These are phyloP conservation scores for Onychomys leucogaster DNA, from an alignment of 2,797 vertebrate genomes.

Conservation along the genomic window DNA sequence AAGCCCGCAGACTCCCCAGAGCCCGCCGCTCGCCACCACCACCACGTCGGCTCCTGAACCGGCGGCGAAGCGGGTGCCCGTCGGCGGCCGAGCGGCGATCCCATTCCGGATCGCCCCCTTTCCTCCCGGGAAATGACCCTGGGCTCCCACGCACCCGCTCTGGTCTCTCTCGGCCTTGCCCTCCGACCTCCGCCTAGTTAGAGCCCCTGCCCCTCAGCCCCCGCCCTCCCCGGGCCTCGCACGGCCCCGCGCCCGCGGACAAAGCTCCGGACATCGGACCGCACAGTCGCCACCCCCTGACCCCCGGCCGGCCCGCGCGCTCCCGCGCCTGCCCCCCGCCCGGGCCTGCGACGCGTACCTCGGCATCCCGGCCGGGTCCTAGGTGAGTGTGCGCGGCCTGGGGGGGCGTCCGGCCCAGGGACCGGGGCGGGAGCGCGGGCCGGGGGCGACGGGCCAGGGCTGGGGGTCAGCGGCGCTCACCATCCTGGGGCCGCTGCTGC, in stretches of 20 bases:
- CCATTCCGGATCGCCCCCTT: not conserved
- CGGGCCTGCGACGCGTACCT: slow-evolving; percentile 69
- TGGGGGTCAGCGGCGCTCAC: slow-evolving; percentile 74
- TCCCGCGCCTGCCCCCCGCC: slow-evolving; percentile 33
- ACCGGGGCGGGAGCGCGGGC: slow-evolving; percentile 36
- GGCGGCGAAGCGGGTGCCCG: not conserved
- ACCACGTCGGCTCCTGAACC: not conserved
- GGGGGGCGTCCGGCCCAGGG: slow-evolving; percentile 67
- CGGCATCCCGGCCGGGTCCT: slow-evolving; percentile 83
- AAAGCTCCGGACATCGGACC: slow-evolving; percentile 76
- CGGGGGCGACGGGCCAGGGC: slow-evolving; percentile 62
- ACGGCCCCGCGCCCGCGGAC: slow-evolving; percentile 62
- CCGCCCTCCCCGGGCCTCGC: slow-evolving; percentile 54
- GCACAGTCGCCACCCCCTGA: slow-evolving; percentile 71
- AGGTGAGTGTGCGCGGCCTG: slow-evolving; percentile 74
- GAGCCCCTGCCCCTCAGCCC: slow-evolving; percentile 40
- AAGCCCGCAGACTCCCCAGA: slow-evolving; percentile 59
- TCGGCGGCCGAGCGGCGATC: not conserved
- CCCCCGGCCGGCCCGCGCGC: slow-evolving; percentile 64
- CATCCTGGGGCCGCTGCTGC: slow-evolving; percentile 79
- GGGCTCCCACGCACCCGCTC: slow-evolving; percentile 56
- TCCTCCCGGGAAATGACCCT: slow-evolving; percentile 72
- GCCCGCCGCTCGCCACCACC: not conserved
- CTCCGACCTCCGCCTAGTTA: slow-evolving; percentile 65
- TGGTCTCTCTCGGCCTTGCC: slow-evolving; percentile 62